Conservation (phyloP, 2,888 invertebrate genomes). For the Embidobia sp. region DNA sequence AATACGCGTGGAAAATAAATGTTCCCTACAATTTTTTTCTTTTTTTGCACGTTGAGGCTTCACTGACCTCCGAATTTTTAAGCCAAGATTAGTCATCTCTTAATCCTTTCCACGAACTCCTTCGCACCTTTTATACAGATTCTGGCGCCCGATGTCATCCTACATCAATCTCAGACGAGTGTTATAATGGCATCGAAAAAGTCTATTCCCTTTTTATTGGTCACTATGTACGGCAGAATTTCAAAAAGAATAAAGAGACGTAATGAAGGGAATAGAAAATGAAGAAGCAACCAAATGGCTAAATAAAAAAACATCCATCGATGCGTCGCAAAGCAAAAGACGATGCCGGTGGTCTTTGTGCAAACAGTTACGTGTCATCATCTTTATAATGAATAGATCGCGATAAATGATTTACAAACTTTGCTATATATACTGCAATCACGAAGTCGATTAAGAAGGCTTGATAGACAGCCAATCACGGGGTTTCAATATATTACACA, state of each 20-base stretch:
- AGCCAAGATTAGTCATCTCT: constrained; percentile 58
- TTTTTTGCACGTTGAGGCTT: constrained; percentile 36
- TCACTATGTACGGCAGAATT: constrained; percentile 20
- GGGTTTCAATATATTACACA: too few relatives aligned
- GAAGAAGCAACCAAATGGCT: constrained; percentile 40
- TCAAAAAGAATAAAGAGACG: constrained; percentile 35
- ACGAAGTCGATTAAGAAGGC: constrained; percentile 23
- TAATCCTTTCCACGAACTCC: constrained; percentile 65
- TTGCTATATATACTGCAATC: constrained; percentile 41
- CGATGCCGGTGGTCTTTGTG: constrained; percentile 63
- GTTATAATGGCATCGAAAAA: constrained; percentile 58
- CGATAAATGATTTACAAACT: constrained; percentile 50
- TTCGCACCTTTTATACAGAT: constrained; percentile 63
- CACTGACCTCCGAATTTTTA: constrained; percentile 62
- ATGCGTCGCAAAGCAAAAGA: constrained; percentile 49
- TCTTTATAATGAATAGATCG: constrained; percentile 50
- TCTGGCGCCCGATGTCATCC: constrained; percentile 64
- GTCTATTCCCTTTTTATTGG: constrained; percentile 54
- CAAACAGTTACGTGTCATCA: constrained; percentile 61
- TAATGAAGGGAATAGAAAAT: constrained; percentile 30
- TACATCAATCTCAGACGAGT: constrained; percentile 59
- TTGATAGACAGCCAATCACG: too few relatives aligned
- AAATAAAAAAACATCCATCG: constrained; percentile 61
- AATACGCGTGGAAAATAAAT: constrained; percentile 59
- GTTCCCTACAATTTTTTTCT: constrained; percentile 41